Conservation (phyloP, 2,888 invertebrate species). For the Caenorhabditis sp. region DNA sequence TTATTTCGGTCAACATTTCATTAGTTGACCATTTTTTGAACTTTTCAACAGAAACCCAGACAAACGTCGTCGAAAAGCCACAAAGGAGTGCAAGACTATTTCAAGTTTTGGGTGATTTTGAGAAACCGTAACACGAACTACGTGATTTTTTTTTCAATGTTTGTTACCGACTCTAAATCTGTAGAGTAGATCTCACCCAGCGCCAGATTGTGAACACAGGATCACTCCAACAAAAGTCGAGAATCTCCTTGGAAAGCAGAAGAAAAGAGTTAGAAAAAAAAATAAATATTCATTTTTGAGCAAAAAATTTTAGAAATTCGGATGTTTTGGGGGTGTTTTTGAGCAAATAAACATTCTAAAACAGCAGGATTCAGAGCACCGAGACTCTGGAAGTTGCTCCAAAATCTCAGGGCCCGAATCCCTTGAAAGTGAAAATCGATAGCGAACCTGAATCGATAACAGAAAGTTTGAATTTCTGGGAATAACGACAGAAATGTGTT, state of each 20-base stretch:
- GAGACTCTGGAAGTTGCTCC: background rate
- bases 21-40: no score
- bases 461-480: constrained; percentile 52
- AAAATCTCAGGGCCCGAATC: background rate
- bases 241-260: background rate
- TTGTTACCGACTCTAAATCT: no score
- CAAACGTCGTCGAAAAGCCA: no score
- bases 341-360: constrained; percentile 55
- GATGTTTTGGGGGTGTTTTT: constrained; percentile 46
- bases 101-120: no score
- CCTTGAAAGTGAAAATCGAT: constrained; percentile 35
- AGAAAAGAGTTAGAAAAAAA: constrained; percentile 6
- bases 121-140: no score
- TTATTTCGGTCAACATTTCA: no score
- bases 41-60: no score
- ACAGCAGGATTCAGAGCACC: constrained; percentile 4
- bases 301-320: constrained; percentile 56
- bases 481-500: constrained; percentile 54
- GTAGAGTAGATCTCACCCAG: no score
- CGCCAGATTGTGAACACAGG: no score
- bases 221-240: no score
- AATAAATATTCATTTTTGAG: constrained; percentile 63
- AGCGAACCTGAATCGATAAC: constrained; percentile 63
- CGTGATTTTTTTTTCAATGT: no score
- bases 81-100: no score